Base-by-base conservation (phyloP, 2,888 invertebrate species). In the Dioctria rufipes region DNA sequence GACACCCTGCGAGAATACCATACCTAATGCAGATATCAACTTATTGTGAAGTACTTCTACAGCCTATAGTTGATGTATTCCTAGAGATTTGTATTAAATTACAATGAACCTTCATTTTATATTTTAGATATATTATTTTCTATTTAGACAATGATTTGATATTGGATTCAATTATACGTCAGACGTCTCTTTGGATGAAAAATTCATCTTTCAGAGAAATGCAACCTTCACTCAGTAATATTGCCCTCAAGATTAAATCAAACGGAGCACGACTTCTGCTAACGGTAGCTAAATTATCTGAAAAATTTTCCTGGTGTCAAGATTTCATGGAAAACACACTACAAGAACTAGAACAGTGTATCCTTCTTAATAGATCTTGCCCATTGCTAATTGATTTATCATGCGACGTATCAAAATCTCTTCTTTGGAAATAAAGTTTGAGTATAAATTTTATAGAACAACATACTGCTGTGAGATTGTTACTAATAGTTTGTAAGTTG, bases 31-130 rank as follows among this genome's bases (percentile, higher is more conserved):
- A 95, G 84, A 89, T 96, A 65, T 93, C 94, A 0, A 93, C 94
- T 2, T 92, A 94, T 85, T 96, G 95, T 0, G 92, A 94, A 82
- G 93, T 94, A n/a, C 91, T 97, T 43, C 88, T 96, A 39, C 94
- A 94, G 86, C 94, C 95, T 39, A 91, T 97, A 77, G 94, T 94
- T 4, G 93, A 93, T 81, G 95, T 96, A 83, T 93, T 96, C 82
- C 92, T 95, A 83, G 91, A 61, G 39, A 13, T 69, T 3, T 71
- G 60, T 46, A 58, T 25, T 25, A 42, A 9, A 40, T 25, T n/a
- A 43, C 8, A 39, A 51, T 6, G 3, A 8, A 73, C n/a, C n/a
- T n/a, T n/a, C n/a, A n/a, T n/a, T n/a, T n/a, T n/a, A n/a, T n/a
- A n/a, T n/a, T n/a, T n/a, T n/a, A n/a, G n/a, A n/a, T n/a, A 78